Conservation (phyloP, 2,113 vertebrate species). For the Cyprinus carpio region DNA sequence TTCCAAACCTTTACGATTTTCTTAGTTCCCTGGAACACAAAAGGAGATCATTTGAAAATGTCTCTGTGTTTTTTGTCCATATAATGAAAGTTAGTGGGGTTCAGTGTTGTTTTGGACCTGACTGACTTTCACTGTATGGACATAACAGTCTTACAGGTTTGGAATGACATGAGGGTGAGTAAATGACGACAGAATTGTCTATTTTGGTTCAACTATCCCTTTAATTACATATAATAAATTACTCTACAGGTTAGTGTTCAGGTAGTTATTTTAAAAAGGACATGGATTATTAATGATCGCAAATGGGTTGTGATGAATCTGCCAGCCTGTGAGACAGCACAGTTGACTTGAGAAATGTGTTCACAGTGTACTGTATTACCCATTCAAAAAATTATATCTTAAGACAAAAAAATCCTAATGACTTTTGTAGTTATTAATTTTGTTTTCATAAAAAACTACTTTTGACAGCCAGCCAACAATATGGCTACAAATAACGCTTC, state of each 20-base stretch:
- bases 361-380: not conserved
- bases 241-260: not conserved
- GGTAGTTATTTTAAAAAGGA: not conserved
- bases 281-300: not conserved
- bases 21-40: not conserved
- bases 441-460: not conserved
- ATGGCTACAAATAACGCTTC: not conserved
- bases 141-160: not conserved
- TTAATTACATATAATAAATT: not conserved
- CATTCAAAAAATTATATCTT: slow-evolving; percentile 3
- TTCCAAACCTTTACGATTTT: not conserved
- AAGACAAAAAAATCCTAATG: not conserved
- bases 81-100: not conserved
- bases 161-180: not conserved
- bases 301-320: not conserved
- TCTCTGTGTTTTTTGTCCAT: not conserved
- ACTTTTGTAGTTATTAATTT: not conserved
- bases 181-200: not conserved
- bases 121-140: not conserved
- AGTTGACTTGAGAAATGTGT: not conserved
- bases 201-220: not conserved
- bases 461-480: not conserved
- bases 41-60: not conserved
- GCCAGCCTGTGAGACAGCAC: not conserved
- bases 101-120: not conserved